Conservation (phyloP, 2,113 vertebrate genomes). For the Platichthys stellatus region DNA sequence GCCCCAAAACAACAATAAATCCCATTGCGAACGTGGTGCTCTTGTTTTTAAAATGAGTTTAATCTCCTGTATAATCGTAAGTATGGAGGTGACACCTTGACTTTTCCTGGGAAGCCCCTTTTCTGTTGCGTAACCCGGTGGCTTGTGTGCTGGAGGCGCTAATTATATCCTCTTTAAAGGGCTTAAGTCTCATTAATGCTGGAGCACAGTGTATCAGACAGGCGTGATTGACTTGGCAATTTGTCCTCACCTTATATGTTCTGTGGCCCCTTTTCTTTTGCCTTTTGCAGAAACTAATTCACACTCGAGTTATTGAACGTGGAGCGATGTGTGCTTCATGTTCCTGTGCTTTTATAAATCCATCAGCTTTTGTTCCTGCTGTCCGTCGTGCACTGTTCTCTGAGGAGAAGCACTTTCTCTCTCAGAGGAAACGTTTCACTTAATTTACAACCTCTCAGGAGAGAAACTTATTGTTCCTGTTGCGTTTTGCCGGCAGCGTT, state of each 20-base stretch:
- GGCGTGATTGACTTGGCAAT: slow-evolving; percentile 67
- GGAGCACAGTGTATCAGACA: slow-evolving; percentile 71
- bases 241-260: slow-evolving; percentile 43
- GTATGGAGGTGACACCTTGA: slow-evolving; percentile 72
- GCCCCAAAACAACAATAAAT: too few relatives aligned
- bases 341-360: neutral
- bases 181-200: slow-evolving; percentile 78
- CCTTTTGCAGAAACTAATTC: neutral
- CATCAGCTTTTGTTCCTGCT: neutral
- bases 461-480: neutral
- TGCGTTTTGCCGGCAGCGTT: neutral
- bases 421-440: neutral
- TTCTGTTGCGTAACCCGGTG: slow-evolving; percentile 78
- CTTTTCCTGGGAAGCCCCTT: slow-evolving; percentile 71
- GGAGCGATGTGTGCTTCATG: neutral
- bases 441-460: neutral
- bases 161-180: slow-evolving; percentile 78
- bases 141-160: slow-evolving; percentile 70
- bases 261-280: slow-evolving; percentile 2
- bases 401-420: neutral
- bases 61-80: slow-evolving; percentile 42
- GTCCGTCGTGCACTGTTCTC: neutral
- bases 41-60: neutral
- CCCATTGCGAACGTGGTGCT: too few relatives aligned
- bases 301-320: neutral